These are phyloP conservation scores for Pseudopodoces humilis DNA, from an alignment of 2,113 vertebrate genomes.

Conservation along the genomic window DNA sequence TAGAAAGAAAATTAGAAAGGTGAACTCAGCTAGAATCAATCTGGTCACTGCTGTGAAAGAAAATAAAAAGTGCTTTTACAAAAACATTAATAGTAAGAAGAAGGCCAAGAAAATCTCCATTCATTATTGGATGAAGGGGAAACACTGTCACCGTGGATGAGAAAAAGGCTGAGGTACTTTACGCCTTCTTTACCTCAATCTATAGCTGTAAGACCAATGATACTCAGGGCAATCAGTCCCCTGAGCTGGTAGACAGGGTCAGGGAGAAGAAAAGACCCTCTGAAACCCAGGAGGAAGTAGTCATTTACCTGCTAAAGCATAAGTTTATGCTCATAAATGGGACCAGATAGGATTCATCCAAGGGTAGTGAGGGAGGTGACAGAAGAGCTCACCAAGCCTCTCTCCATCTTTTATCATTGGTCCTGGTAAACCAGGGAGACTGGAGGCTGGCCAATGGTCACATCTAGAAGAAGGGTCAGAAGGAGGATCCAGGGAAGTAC, in stretches of 20 bases:
- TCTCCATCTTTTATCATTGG: neutral
- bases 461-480: neutral
- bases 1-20: neutral
- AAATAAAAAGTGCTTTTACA: neutral
- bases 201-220: accelerated
- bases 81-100: neutral
- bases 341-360: neutral
- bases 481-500: neutral
- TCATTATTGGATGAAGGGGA: too few species aligned
- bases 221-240: neutral
- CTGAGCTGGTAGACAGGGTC: neutral
- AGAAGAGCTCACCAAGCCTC: accelerated
- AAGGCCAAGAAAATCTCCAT: neutral
- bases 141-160: neutral
- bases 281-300: neutral
- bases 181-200: neutral
- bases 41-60: neutral
- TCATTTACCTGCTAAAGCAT: neutral
- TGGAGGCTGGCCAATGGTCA: neutral
- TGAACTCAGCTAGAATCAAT: neutral
- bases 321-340: neutral
- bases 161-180: neutral
- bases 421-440: neutral
- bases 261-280: neutral
- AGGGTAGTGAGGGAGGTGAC: neutral